Base-by-base conservation (phyloP, 92 coral and sea anemone species). In the Porites rus region DNA sequence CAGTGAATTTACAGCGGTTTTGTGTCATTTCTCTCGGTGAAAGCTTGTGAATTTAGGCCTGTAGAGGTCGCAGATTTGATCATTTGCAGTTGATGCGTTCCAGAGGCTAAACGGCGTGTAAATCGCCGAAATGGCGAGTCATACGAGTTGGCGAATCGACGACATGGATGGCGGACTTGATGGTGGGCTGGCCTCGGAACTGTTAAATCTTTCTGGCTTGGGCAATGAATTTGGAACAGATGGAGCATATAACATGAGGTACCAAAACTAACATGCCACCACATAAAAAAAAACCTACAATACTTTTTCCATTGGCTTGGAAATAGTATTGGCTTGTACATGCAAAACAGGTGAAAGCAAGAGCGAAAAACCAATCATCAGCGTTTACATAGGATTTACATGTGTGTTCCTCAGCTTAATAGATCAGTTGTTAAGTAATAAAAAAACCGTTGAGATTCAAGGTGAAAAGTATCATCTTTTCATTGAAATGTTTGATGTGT, bases 171-270 rank as follows among this genome's bases (percentile, higher is more conserved):
- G 96, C 12, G 93, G 90, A 10, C 78, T 86, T 6, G 93, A 90
- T 64, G 85, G 90, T 59, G 96, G 94, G 12, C 94, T 96, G 53
- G 94, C 98, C 17, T 90, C 98, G 54, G 98, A 96, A 58, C 88
- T 96, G 67, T 88, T 94, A 78, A 96, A 94, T 86, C 94, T 96
- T 72, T 92, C 98, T 70, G 98, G 98, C n/a, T 84, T 96, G 79
- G 98, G 98, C 89, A 95, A 94, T 74, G 98, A 96, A 70, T 73
- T 91, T 75, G 90, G 90, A 63, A 72, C 98, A 51, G 98, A 96
- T 21, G 91, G 95, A 85, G 90, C 98, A 1, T 96, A 96, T 73
- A 93, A 96, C 83, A 96, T 96, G 98, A 94, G 96, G 98, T 94
- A 86, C 22, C 89, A 54, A 51, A 65, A 7, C n/a, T n/a, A 16